A percentile compares a stretch with the other conserved stretches of the same genome.
These are phyloP conservation scores for Carcharodon carcharias DNA, from an alignment of 2,797 vertebrate genomes.

Conservation along the genomic window DNA sequence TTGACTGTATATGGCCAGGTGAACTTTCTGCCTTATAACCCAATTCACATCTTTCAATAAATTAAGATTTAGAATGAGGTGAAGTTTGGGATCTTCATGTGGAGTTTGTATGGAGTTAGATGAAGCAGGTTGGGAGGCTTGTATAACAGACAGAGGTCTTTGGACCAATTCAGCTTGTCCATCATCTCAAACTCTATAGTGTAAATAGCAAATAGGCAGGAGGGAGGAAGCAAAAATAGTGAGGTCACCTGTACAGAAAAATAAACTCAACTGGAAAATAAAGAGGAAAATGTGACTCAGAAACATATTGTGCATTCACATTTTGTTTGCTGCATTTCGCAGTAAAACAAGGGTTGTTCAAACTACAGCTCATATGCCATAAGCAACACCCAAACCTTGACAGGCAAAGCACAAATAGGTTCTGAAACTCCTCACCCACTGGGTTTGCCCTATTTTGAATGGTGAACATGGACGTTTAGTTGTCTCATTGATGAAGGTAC, in stretches of 20 bases:
- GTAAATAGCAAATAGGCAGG: not conserved
- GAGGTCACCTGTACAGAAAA: not conserved
- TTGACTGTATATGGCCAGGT: not conserved
- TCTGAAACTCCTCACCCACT: not conserved
- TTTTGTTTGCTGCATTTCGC: not conserved
- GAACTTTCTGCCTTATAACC: not conserved
- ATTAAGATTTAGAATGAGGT: not conserved
- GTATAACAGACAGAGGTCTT: not conserved
- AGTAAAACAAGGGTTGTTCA: not conserved
- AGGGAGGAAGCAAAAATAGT: not conserved
- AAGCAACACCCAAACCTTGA: not conserved
- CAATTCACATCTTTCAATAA: no score
- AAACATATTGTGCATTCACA: not conserved
- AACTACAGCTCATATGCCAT: not conserved
- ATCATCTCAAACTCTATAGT: not conserved
- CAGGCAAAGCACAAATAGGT: not conserved
- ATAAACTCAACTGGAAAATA: not conserved
- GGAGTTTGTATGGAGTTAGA: not conserved
- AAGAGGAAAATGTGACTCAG: not conserved
- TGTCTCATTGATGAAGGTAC: not conserved
- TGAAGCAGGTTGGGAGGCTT: not conserved
- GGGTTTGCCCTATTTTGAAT: not conserved
- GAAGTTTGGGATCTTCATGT: not conserved
- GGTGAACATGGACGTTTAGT: not conserved
- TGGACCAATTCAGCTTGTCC: not conserved